A percentile compares a stretch with the other conserved stretches of the same genome.
phyloP scores from a whole-genome alignment of 1,140 invertebrate genomes.

The Phortica variegata region DNA sequence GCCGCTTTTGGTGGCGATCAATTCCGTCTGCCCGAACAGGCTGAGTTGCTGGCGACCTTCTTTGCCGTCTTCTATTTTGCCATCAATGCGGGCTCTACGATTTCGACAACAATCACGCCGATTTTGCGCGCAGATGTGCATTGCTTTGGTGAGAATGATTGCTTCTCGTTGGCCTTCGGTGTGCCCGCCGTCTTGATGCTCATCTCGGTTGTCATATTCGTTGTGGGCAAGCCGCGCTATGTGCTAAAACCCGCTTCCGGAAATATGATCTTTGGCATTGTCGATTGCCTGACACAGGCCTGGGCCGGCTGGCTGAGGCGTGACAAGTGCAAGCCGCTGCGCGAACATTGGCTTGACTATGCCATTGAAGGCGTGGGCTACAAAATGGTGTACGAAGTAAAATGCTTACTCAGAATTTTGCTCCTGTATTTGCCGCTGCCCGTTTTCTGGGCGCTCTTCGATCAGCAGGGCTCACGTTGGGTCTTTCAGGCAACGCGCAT shows the following conservation, averaged over 20 bases:
- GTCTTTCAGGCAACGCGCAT: constrained; percentile 90
- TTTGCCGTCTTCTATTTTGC: constrained; percentile 94
- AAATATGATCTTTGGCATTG: constrained; percentile 78
- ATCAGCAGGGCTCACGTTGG: constrained; percentile 90
- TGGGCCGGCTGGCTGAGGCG: constrained; percentile 59
- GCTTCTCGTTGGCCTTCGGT: constrained; percentile 90
- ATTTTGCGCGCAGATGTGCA: constrained; percentile 77
- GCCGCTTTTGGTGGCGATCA: constrained; percentile 97
- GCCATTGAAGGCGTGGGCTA: constrained; percentile 70
- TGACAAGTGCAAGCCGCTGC: constrained; percentile 55
- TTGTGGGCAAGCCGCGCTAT: constrained; percentile 75
- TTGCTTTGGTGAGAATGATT: constrained; percentile 79
- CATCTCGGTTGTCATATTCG: constrained; percentile 81
- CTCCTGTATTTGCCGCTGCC: constrained; percentile 77
- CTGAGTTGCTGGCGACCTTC: constrained; percentile 74
- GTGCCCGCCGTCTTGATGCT: constrained; percentile 87
- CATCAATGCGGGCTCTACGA: constrained; percentile 88
- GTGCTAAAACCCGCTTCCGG: constrained; percentile 75
- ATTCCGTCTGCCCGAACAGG: constrained; percentile 79
- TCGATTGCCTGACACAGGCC: constrained; percentile 68
- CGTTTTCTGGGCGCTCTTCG: constrained; percentile 81
- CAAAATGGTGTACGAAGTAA: constrained; percentile 68
- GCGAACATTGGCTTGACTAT: constrained; percentile 82
- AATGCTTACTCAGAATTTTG: constrained; percentile 67
- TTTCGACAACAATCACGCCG: constrained; percentile 89